phyloP scores from a whole-genome alignment of 2,113 vertebrate species.

The Lonchura striata region DNA sequence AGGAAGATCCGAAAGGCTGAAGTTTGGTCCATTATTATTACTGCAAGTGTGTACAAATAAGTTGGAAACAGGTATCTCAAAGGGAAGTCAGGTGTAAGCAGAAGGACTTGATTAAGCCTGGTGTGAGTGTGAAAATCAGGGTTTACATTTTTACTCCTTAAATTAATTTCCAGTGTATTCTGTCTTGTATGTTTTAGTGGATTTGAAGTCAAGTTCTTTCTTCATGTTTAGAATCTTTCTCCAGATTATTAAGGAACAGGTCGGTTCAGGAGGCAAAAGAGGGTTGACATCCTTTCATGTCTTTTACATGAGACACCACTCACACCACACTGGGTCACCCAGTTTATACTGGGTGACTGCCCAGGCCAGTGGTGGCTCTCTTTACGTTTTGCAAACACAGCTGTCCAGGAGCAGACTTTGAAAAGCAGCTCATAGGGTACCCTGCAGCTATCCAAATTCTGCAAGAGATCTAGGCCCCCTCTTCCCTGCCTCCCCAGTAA shows the following conservation, averaged over 20 bases:
- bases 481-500: background rate
- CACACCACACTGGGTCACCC: background rate
- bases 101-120: background rate
- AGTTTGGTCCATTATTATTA: background rate
- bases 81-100: background rate
- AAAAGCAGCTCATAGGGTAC: background rate
- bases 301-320: background rate
- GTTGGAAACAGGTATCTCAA: background rate
- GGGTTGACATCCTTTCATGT: background rate
- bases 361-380: background rate
- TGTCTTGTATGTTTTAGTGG: background rate
- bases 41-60: background rate
- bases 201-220: background rate
- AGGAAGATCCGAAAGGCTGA: background rate
- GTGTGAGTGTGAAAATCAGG: background rate
- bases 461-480: background rate
- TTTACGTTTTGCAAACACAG: background rate
- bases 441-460: background rate
- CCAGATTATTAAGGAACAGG: background rate
- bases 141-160: background rate
- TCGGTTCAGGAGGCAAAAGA: background rate
- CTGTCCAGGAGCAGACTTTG: background rate
- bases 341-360: background rate
- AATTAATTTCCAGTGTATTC: background rate
- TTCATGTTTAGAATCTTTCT: background rate